Evolutionary conservation across 2,888 invertebrate genomes (phyloP).

Genomic region (Glyphotaelius pellucidus): DNA sequence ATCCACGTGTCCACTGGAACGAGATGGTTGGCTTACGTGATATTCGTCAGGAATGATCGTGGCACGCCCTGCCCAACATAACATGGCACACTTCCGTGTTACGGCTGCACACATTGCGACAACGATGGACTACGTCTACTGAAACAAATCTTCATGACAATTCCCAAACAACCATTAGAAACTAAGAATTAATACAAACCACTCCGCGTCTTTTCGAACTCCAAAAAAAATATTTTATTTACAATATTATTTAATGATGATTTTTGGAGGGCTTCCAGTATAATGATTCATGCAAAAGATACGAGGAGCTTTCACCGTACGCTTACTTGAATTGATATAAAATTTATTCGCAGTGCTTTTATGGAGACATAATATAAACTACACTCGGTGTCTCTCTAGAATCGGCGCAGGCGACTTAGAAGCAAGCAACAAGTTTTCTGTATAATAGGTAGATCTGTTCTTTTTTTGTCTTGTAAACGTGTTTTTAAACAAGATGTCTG

Average conservation of each 20-base stretch:
- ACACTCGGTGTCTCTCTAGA: not conserved
- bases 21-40: not conserved
- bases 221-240: not conserved
- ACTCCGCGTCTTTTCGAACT: not conserved
- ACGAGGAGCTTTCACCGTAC: not conserved
- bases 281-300: not conserved
- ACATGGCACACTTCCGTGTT: not conserved
- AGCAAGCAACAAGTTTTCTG: not conserved
- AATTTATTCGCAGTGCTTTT: not conserved
- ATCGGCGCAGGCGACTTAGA: not conserved
- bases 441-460: not conserved
- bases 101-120: not conserved
- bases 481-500: conserved; percentile 2
- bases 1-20: conserved; percentile 5
- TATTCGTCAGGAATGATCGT: not conserved
- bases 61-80: not conserved
- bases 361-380: not conserved
- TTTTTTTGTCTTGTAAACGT: not conserved
- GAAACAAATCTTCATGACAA: not conserved
- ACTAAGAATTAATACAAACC: not conserved
- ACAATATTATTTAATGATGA: not conserved
- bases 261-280: not conserved
- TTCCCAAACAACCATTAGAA: not conserved
- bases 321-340: not conserved
- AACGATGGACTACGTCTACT: not conserved